Base-by-base conservation (phyloP, 2,888 invertebrate species). In the Limulus polyphemus region DNA sequence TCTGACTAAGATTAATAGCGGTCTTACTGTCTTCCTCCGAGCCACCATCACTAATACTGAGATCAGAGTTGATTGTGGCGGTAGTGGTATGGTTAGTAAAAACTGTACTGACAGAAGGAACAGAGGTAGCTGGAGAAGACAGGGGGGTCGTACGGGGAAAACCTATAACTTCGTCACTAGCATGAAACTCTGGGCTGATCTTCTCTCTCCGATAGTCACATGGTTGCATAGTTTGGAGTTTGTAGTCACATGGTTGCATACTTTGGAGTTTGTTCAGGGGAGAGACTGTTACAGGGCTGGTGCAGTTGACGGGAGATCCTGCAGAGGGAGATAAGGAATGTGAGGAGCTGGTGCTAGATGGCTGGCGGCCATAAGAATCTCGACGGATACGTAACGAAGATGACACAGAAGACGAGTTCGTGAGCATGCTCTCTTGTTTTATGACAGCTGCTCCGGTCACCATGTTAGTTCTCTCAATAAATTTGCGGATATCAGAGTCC, bases 191-290 rank as follows among this genome's bases (percentile, higher is more conserved):
- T 10, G 67, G 67, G 14, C 67, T 62, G 49, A 17, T 56, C 17
- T 65, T 63, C 4, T 69, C 69, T 49, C 92, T 83, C 74, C 92
- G 83, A 74, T 88, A 93, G 76, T 94, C 93, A 75, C 92, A 92
- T 0, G 94, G 93, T 74, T 94, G 93, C 93, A 95, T 93, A 72
- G 87, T 93, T 78, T 93, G 92, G 57, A 94, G 80, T 72, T 90
- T 84, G 76, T 88, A 93, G 76, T 94, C 93, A 75, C 92, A 92
- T 0, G 94, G 93, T 74, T 94, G 93, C 93, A 95, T 93, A 72
- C 87, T 93, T 78, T 93, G 92, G 57, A 94, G 80, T 72, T 90
- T 84, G 76, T 88, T 91, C 67, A 94, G 79, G 3, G 94, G 93
- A 11, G 89, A 87, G 48, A 83, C 81, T 68, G 83, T 82, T 46